Evolutionary conservation across 2,797 vertebrate species (phyloP).

Genomic region (Mus minutoides): DNA sequence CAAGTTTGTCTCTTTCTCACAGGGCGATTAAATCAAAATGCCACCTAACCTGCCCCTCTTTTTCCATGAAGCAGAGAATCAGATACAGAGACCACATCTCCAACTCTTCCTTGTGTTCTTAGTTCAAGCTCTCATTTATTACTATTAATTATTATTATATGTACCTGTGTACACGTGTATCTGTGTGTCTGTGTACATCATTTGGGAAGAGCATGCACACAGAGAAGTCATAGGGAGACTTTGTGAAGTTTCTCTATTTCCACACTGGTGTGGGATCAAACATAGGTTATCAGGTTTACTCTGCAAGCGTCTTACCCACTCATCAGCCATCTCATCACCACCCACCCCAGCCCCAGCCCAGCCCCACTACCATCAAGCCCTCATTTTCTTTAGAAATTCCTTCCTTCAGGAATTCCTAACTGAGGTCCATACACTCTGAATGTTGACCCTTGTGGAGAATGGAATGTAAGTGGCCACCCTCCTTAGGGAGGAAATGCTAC

Average conservation of each 20-base stretch:
- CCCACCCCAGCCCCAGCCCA: too few relatives aligned
- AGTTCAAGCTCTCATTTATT: neutral
- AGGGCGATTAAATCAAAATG: neutral
- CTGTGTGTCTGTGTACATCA: neutral
- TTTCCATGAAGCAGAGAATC: slow-evolving; percentile 7
- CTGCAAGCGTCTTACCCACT: neutral
- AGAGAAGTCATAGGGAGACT: neutral
- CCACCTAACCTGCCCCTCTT: neutral
- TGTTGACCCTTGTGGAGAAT: neutral
- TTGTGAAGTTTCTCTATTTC: neutral
- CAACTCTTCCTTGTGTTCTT: neutral
- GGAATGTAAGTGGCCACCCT: neutral
- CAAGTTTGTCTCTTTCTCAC: neutral
- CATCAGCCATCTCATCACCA: neutral
- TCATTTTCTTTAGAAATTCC: slow-evolving; percentile 13
- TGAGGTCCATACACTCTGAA: neutral
- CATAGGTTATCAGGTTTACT: neutral
- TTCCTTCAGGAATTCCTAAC: neutral
- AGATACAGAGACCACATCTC: neutral
- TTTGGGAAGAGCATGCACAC: neutral
- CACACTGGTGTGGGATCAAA: neutral
- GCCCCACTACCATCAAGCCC: neutral
- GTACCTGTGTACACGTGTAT: neutral
- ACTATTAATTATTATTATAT: neutral
- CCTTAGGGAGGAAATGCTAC: neutral